Percentiles rank a stretch among this genome's conserved stretches.
phyloP scores from a whole-genome alignment of 2,888 invertebrate genomes.

The Himalopsyche tibetana region DNA sequence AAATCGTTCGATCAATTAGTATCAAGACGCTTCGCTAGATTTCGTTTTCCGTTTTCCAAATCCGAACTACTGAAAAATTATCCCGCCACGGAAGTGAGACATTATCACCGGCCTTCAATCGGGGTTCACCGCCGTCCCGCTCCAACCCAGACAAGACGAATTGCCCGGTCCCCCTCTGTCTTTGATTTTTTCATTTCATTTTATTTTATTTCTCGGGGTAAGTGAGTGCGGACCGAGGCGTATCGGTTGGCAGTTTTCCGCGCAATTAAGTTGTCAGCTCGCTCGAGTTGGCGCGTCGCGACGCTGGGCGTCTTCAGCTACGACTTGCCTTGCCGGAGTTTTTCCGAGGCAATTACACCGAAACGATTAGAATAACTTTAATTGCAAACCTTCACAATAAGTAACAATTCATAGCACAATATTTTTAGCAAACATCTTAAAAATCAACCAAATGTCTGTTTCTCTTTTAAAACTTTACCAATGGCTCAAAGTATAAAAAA shows the following conservation, averaged over 20 bases:
- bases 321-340: neutral
- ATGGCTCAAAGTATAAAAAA: too few species aligned
- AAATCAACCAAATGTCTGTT: too few species aligned
- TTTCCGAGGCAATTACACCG: too few species aligned
- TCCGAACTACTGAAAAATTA: constrained; percentile 57
- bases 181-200: constrained; percentile 54
- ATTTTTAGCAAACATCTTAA: too few species aligned
- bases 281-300: constrained; percentile 38
- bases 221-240: constrained; percentile 60
- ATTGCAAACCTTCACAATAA: too few species aligned
- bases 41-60: constrained; percentile 43
- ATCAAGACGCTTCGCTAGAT: constrained; percentile 16
- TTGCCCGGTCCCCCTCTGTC: constrained; percentile 8
- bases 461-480: too few species aligned
- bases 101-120: constrained; percentile 50
- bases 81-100: constrained; percentile 52
- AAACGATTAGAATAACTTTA: too few species aligned
- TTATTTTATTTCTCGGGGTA: constrained; percentile 57
- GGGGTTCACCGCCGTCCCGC: constrained; percentile 21
- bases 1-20: constrained; percentile 37
- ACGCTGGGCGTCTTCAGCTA: constrained; percentile 14
- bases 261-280: constrained; percentile 65
- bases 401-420: too few species aligned
- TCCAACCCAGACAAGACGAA: constrained; percentile 1
- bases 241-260: constrained; percentile 66